Evolutionary conservation across 2,113 vertebrate species (phyloP), one percentile per base, ranked within the genome.

Genomic region (Rhynchopsitta pachyrhyncha): DNA sequence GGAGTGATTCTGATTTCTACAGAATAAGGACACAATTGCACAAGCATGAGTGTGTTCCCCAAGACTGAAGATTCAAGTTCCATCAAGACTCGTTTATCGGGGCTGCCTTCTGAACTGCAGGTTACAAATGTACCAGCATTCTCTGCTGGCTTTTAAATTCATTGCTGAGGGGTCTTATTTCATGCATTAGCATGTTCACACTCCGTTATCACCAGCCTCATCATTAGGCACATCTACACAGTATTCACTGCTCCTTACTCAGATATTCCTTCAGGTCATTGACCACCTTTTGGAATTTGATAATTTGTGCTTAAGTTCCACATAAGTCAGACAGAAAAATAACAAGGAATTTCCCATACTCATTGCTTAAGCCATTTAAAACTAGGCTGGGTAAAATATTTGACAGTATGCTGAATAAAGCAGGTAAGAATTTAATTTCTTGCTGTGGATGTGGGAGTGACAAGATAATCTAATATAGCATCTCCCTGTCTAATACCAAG

Each of bases 21-120:
- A 78, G 16, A 16, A 35, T 1, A 2, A 64, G 17, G 29, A 23
- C 33, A 73, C 20, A 80, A 41, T 57, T 6, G 3, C 29, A 74
- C 5, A 74, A 66, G 11, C 28, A 67, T 8, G 4, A 0, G 0
- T 29, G 5, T n/a, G 8, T 29, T 70, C 7, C 10, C 13, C 11
- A 68, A 39, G 42, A 63, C 16, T 39, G 17, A 73, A 7, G 7
- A 59, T 53, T 88, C 37, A 49, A 53, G 46, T 80, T 83, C 37
- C 29, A 70, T 29, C 13, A 44, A 52, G n/a, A 78, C 24, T 75
- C 37, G 7, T 70, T 86, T 82, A 53, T 46, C 42, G 37, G 25
- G 50, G 18, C 17, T 91, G 17, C 33, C 28, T 82, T 71, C 60
- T 75, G 42, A 91, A 59, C 12, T 33, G 28, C 23, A 78, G 33